Evolutionary conservation across 2,113 vertebrate genomes (phyloP).

Genomic region (Vombatus ursinus): DNA sequence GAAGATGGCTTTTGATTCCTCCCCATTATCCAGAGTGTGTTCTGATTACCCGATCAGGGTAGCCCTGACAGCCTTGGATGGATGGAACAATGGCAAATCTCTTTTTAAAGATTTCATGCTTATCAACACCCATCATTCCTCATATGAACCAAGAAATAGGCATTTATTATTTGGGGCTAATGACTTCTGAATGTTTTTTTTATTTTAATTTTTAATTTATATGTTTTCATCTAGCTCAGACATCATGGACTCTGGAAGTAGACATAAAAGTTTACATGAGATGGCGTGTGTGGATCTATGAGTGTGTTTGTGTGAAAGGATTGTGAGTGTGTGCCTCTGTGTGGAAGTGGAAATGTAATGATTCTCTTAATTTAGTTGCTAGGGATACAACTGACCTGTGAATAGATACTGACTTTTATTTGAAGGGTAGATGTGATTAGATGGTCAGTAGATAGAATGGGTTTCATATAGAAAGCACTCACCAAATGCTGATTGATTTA

Average conservation of each 20-base stretch:
- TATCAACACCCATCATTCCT: constrained; percentile 71
- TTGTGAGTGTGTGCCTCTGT: background rate
- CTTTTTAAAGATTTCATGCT: constrained; percentile 65
- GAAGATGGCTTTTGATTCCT: constrained; percentile 67
- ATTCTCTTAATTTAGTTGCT: background rate
- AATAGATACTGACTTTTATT: background rate
- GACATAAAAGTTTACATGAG: background rate
- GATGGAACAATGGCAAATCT: constrained; percentile 65
- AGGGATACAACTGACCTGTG: background rate
- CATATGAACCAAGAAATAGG: constrained; percentile 59
- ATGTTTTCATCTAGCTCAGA: constrained; percentile 18
- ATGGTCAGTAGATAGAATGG: background rate
- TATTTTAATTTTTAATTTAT: background rate
- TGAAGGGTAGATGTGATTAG: background rate
- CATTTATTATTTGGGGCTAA: constrained; percentile 71
- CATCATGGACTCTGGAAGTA: background rate
- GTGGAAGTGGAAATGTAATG: background rate
- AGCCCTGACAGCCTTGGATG: constrained; percentile 66
- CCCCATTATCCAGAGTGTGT: constrained; percentile 68
- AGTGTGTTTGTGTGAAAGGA: background rate
- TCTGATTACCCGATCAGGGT: constrained; percentile 40
- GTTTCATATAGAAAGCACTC: background rate
- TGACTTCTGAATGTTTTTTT: constrained; percentile 75
- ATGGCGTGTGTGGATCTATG: background rate
- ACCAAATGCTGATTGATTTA: background rate